Conservation (phyloP, 23 tunicate species). For the Halocynthia aurantium region DNA sequence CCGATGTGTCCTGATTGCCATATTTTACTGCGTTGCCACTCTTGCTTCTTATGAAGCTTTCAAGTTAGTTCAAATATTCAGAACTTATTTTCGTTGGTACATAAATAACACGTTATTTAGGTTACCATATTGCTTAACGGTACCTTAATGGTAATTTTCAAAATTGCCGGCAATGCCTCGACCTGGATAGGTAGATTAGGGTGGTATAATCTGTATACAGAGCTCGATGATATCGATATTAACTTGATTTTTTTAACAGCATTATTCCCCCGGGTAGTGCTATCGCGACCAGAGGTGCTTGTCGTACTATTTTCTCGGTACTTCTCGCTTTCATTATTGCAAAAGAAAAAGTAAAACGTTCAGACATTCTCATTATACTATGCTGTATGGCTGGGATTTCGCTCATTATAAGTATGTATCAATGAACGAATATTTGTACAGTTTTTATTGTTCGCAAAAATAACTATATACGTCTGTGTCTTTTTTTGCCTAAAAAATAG, state of each 20-base stretch:
- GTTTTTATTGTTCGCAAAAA: not conserved
- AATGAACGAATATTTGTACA: not conserved
- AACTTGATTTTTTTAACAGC: slow-evolving; percentile 7
- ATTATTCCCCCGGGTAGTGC: slow-evolving; percentile 81
- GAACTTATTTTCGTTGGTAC: not conserved
- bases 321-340: slow-evolving; percentile 44
- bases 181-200: too few relatives aligned
- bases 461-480: not conserved
- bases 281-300: slow-evolving; percentile 70
- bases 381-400: slow-evolving; percentile 55
- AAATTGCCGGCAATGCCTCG: too few relatives aligned
- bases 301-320: slow-evolving; percentile 55
- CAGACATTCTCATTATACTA: slow-evolving; percentile 30
- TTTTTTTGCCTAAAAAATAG: slow-evolving; percentile 15
- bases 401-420: slow-evolving; percentile 41
- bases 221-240: not conserved
- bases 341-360: slow-evolving; percentile 20
- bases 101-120: too few relatives aligned
- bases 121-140: too few relatives aligned
- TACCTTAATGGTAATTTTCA: too few relatives aligned
- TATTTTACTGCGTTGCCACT: slow-evolving; percentile 49
- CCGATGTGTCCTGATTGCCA: slow-evolving; percentile 26
- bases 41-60: slow-evolving; percentile 64
- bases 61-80: slow-evolving; percentile 25
- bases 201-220: not conserved